A percentile compares a stretch with the other conserved stretches of the same genome.
phyloP scores from a whole-genome alignment of 1,140 invertebrate species.

The Thrips palmi region DNA sequence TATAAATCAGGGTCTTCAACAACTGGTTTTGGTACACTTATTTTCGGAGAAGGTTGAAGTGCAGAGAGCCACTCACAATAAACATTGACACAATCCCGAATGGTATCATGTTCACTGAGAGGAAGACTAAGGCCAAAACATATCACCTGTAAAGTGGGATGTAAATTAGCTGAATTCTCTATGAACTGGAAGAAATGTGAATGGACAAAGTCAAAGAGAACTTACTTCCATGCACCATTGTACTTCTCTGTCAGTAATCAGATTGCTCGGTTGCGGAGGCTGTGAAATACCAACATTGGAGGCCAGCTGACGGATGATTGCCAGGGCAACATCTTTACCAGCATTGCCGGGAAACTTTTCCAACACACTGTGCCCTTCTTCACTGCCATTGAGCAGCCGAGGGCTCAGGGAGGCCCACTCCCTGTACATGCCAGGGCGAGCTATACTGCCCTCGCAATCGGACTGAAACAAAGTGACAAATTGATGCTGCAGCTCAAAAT shows the following conservation, averaged over 20 bases:
- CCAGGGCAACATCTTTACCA: conserved; percentile 63
- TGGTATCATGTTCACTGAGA: conserved; percentile 75
- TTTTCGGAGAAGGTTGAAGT: conserved; percentile 58
- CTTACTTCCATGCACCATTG: conserved; percentile 73
- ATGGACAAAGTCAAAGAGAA: conserved; percentile 3
- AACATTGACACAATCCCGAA: conserved; percentile 89
- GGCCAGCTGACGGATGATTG: conserved; percentile 64
- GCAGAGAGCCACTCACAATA: conserved; percentile 94
- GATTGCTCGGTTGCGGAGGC: conserved; percentile 51
- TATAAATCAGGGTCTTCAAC: conserved; percentile 80
- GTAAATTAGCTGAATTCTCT: not conserved
- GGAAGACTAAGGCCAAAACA: conserved; percentile 84
- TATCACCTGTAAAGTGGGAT: conserved; percentile 39
- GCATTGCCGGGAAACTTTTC: conserved; percentile 59
- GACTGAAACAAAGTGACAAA: conserved; percentile 15
- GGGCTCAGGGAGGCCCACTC: conserved; percentile 66
- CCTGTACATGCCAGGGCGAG: conserved; percentile 69
- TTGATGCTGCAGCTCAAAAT: not conserved
- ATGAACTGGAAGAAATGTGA: not conserved
- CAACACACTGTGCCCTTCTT: conserved; percentile 58
- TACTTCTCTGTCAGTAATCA: conserved; percentile 63
- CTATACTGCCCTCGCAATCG: conserved; percentile 32
- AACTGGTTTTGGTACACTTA: conserved; percentile 70
- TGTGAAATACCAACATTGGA: conserved; percentile 55
- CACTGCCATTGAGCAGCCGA: conserved; percentile 41